Base-by-base conservation (phyloP, 2,113 vertebrate genomes). In the Odocoileus virginianus region DNA sequence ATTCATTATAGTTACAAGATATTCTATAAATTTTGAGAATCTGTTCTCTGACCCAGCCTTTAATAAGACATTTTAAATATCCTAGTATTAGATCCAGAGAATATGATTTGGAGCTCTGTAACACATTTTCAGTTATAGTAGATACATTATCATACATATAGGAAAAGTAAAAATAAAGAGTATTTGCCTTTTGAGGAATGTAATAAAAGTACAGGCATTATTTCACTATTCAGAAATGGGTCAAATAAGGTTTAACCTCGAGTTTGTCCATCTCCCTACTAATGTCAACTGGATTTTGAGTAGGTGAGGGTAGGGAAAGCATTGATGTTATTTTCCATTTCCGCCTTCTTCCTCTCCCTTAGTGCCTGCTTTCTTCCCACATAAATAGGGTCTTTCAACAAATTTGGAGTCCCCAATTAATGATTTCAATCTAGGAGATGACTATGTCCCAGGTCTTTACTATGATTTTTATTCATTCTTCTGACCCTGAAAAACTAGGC, bases 381-480 rank as follows among this genome's bases (percentile, higher is more conserved):
- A 15, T 74, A 33, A 64, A 40, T 11, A 74, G 14, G 0, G 2
- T 92, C 25, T 86, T 19, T 89, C 28, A 52, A 54, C 33, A 40
- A 83, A 5, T 28, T 58, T 3, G 19, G 2, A 43, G 5, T 71
- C 27, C 13, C 64, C 89, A 58, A 61, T 87, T 93, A 43, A 17
- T 43, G 11, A 55, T 82, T 47, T 67, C 10, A 21, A 1, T 40
- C 3, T 64, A 27, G 60, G 28, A 71, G 43, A 43, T 87, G 8
- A 85, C 33, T 67, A 76, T 45, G 4, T 23, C 2, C n/a, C 5
- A 27, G 6, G 0, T 45, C 14, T 61, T 74, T 60, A 27, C 12
- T 79, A 8, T 74, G 27, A 85, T 87, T 95, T 40, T 76, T 94
- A 33, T 6, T 95, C 33, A n/a, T 85, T 54, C 76, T 96, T 58